Base-by-base conservation (phyloP, 2,888 invertebrate genomes). In the Melitaea athalia region DNA sequence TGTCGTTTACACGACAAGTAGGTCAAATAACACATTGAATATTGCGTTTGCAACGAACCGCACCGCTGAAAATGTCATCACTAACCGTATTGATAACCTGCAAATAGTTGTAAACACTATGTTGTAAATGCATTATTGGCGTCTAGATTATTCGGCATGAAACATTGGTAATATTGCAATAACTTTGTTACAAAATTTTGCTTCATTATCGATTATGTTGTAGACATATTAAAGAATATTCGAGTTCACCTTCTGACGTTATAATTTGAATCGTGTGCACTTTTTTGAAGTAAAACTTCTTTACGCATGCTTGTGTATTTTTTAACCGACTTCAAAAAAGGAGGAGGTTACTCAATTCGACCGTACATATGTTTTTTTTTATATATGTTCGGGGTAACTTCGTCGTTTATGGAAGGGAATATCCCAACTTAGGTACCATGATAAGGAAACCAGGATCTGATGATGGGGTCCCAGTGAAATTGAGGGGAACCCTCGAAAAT, bases 21-120 rank as follows among this genome's bases (percentile, higher is more conserved):
- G 60, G 61, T 62, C 61, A 59, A 52, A 55, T 47, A 47, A 53
- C 60, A 53, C 60, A 66, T 61, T 66, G 17, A 66, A 45, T 45
- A 43, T 53, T 52, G 59, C 55, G 33, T 45, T 33, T 62, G 45
- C 52, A 59, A 33, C 47, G 33, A 43, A 63, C 69, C 66, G 42
- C 59, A 55, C 24, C 45, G 52, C 42, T 55, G 47, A 66, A 60
- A 66, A 60, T 69, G 57, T 59, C 45, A 43, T 55, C 47, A 47
- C 59, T 24, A 47, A 43, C 59, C 59, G 43, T 59, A 64, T 17
- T 33, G 63, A 59, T 49, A 59, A 43, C 42, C 50, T 45, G 45
- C 45, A 45, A 45, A 45, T 45, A 45, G 10, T 45, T 45, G 45
- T 14, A 12, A 14, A 12, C 45, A 45, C 12, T 10, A 12, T 0